Evolutionary conservation across 2,888 invertebrate genomes (phyloP).

Genomic region (Ischnura elegans): DNA sequence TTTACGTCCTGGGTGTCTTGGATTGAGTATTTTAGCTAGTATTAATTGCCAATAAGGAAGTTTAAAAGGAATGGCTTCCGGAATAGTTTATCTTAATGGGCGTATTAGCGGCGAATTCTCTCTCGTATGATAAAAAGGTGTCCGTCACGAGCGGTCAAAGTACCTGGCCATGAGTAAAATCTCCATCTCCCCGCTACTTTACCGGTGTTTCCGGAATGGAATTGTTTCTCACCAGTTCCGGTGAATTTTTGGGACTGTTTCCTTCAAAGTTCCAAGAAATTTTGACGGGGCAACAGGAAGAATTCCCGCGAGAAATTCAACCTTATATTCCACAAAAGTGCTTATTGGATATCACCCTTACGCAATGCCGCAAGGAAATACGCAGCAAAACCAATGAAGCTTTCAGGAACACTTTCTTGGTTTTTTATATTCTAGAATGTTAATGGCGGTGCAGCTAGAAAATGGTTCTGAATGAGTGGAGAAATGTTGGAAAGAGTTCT

Average conservation of each 20-base stretch:
- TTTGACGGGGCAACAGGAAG: too few relatives aligned
- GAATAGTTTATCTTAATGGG: slow-evolving; percentile 54
- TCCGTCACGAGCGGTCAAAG: slow-evolving; percentile 33
- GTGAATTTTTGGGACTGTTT: background rate
- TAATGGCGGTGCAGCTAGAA: too few relatives aligned
- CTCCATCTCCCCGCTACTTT: background rate
- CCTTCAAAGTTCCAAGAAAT: background rate
- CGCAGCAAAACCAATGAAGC: too few relatives aligned
- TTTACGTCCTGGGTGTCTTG: background rate
- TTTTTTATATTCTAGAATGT: too few relatives aligned
- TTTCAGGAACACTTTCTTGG: too few relatives aligned
- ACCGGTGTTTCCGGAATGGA: background rate
- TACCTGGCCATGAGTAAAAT: slow-evolving; percentile 49
- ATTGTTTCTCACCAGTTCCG: too few relatives aligned
- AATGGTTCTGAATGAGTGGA: too few relatives aligned
- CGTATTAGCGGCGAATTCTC: slow-evolving; percentile 1
- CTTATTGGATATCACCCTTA: too few relatives aligned
- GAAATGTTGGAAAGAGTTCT: too few relatives aligned
- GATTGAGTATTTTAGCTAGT: background rate
- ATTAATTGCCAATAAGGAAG: slow-evolving; percentile 7
- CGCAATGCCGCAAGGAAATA: too few relatives aligned
- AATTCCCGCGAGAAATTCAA: too few relatives aligned
- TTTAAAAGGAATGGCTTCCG: background rate
- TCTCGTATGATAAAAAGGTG: background rate
- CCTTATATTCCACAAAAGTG: too few relatives aligned